phyloP scores from a whole-genome alignment of 2,888 invertebrate genomes.

The Chloroclystis v-ata region DNA sequence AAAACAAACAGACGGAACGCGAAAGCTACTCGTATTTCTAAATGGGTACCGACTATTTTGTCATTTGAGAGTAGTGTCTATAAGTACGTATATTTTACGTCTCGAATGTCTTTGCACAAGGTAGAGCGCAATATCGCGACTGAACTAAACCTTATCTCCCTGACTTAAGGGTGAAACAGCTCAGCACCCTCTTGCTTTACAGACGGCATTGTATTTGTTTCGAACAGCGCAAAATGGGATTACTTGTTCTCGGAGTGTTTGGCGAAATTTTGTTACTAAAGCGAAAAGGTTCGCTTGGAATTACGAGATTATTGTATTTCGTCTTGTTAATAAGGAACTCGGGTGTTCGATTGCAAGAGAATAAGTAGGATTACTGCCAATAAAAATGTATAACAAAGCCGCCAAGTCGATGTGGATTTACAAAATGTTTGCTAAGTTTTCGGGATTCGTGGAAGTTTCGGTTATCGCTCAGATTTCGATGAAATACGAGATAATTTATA shows the following conservation, averaged over 20 bases:
- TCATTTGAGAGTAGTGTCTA: slow-evolving; percentile 18
- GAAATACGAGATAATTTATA: slow-evolving; percentile 4
- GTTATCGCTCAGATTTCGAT: slow-evolving; percentile 6
- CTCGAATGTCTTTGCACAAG: slow-evolving; percentile 23
- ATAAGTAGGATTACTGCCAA: slow-evolving; percentile 36
- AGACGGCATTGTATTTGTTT: slow-evolving; percentile 38
- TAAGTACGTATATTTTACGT: slow-evolving; percentile 20
- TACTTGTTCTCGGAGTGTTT: slow-evolving; percentile 39
- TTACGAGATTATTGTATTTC: slow-evolving; percentile 42
- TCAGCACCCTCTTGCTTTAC: slow-evolving; percentile 23
- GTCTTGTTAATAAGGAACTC: slow-evolving; percentile 37
- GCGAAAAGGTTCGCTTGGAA: slow-evolving; percentile 34
- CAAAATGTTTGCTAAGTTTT: slow-evolving; percentile 26
- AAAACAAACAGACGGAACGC: slow-evolving; percentile 36
- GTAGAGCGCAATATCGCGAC: slow-evolving; percentile 3
- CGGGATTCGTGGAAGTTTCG: slow-evolving; percentile 12
- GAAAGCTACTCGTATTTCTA: slow-evolving; percentile 18
- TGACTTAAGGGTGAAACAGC: slow-evolving; percentile 19
- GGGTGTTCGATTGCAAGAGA: slow-evolving; percentile 34
- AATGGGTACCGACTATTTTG: slow-evolving; percentile 19
- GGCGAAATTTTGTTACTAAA: slow-evolving; percentile 42
- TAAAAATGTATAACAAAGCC: slow-evolving; percentile 37
- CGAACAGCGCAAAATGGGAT: slow-evolving; percentile 43
- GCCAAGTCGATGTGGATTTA: slow-evolving; percentile 29
- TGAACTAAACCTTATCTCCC: slow-evolving; percentile 15